Base-by-base conservation (phyloP, 2,888 invertebrate species). In the Myopa tessellatipennis region DNA sequence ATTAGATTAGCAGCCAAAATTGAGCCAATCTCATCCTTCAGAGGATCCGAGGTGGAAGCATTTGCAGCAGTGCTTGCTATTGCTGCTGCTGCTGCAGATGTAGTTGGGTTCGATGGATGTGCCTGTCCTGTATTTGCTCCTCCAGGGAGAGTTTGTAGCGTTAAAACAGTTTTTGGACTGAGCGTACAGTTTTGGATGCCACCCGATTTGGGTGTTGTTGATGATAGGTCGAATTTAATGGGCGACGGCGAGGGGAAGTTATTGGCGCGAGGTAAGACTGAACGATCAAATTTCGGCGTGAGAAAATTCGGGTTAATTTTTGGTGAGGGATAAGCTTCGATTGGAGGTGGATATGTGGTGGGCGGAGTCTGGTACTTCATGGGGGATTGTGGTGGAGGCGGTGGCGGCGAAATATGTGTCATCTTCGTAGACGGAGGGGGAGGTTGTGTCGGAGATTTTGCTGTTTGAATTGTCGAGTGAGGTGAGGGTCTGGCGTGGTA, bases 241-340 rank as follows among this genome's bases (percentile, higher is more conserved):
- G 85, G 83, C 38, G 85, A 85, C 1, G 87, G 85, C 45, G 86
- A 85, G 52, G 86, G 84, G 78, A 87, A 85, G 77, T 84, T 84
- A 77, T 81, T 82, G 40, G 82, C 81, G 36, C 85, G 85, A n/a
- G 86, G 85, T 77, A 87, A 76, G 0, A 85, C 83, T 69, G 85
- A 87, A 40, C 86, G 84, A 67, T 89, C 89, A 75, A 88, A 89
- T 82, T 89, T 89, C 12, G 89, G 89, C 36, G 89, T 89, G 18
- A 89, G 80, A 83, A 89, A 89, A 76, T 88, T 88, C 3, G 89
- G 89, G 82, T 89, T 89, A 3, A 89, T 88, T 82, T 89, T 89
- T 67, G 89, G 89, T 75, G 89, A 89, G 34, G 89, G 89, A 83
- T 88, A 89, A 70, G 88, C 87, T 81, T 89, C 89, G 40, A 89